These are phyloP conservation scores for Lacerta agilis DNA, from an alignment of 2,797 vertebrate species.

Conservation along the genomic window DNA sequence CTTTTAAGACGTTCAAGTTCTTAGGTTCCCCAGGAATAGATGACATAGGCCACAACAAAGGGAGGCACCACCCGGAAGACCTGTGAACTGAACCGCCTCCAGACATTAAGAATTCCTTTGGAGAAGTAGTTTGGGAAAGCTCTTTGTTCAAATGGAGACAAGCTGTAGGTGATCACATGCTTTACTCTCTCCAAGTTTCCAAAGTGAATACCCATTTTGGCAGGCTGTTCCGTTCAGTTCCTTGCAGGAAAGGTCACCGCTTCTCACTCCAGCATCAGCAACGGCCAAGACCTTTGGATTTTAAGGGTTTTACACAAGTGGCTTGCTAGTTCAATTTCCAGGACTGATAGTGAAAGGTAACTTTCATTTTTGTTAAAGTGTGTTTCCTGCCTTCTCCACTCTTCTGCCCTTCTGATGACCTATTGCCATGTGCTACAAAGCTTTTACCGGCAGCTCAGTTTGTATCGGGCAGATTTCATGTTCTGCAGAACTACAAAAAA, in stretches of 20 bases:
- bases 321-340: background rate
- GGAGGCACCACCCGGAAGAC: slow-evolving; percentile 12
- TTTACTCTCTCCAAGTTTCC: slow-evolving; percentile 6
- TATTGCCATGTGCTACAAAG: background rate
- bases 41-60: too few relatives aligned
- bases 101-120: background rate
- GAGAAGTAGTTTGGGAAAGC: background rate
- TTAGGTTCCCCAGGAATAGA: too few relatives aligned
- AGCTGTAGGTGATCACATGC: slow-evolving; percentile 7
- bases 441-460: background rate
- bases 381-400: background rate
- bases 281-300: too few relatives aligned
- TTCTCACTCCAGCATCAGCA: too few relatives aligned
- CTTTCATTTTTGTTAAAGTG: background rate
- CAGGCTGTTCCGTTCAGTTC: too few relatives aligned
- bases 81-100: background rate
- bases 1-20: too few relatives aligned
- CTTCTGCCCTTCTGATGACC: background rate
- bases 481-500: background rate
- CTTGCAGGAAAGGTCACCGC: too few relatives aligned
- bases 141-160: slow-evolving; percentile 36
- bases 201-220: slow-evolving; percentile 13
- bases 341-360: background rate
- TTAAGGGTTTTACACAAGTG: background rate
- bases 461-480: background rate